Conservation (phyloP, 2,888 invertebrate species). For the Bembecia ichneumoniformis region DNA sequence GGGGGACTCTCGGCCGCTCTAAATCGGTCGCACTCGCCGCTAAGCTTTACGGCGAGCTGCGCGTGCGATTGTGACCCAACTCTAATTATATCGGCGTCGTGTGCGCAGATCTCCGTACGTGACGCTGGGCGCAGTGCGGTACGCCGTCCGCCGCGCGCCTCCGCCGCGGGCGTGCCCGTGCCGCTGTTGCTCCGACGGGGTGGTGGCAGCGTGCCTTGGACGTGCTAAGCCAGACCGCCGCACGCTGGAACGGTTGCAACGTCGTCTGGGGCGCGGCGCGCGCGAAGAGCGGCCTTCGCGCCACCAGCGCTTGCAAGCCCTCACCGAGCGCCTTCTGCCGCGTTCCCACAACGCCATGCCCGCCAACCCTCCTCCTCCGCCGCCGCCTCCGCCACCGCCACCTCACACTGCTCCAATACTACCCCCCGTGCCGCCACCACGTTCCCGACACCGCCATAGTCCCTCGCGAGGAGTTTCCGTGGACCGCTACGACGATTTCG, state of each 20-base stretch:
- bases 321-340: conserved; percentile 84
- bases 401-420: conserved; percentile 68
- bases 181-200: conserved; percentile 72
- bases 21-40: conserved; percentile 65
- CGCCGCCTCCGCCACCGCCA: conserved; percentile 51
- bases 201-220: conserved; percentile 67
- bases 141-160: conserved; percentile 78
- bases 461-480: conserved; percentile 60
- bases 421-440: conserved; percentile 72
- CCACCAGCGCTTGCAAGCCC: conserved; percentile 82
- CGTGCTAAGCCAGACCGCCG: conserved; percentile 70
- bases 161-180: conserved; percentile 72
- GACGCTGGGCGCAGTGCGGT: conserved; percentile 80
- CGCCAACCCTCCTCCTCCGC: conserved; percentile 34
- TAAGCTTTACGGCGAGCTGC: conserved; percentile 53
- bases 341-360: conserved; percentile 37
- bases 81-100: conserved; percentile 41
- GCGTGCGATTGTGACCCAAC: conserved; percentile 29
- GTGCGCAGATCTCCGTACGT: conserved; percentile 72
- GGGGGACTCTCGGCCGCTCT: conserved; percentile 56
- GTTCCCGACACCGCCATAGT: conserved; percentile 65
- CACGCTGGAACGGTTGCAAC: conserved; percentile 88
- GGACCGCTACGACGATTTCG: conserved; percentile 58
- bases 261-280: conserved; percentile 77
- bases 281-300: conserved; percentile 66